Evolutionary conservation across 2,113 vertebrate genomes (phyloP), one percentile per base, ranked within the genome.

Genomic region (Alexandromys fortis): DNA sequence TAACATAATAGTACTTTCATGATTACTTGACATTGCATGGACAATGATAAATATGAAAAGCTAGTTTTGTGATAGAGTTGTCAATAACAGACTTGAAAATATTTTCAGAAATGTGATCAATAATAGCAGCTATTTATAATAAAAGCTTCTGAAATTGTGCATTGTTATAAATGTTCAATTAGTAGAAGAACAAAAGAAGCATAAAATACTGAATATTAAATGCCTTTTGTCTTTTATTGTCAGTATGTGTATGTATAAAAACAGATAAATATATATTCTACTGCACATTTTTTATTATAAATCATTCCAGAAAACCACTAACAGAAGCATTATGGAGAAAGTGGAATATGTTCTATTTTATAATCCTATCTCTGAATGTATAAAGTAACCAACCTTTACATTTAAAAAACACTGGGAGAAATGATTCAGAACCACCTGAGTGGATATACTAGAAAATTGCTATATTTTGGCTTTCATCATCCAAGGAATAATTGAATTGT

Each of bases 21-120:
- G 24, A 26, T 88, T 24, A 26, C 63, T 96, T 92, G 94, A 94
- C 91, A n/a, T n/a, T n/a, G n/a, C n/a, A 81, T 79, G 76, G 96
- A 89, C 88, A 95, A 77, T 86, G 58, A 94, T 93, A 97, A 94
- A 96, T 21, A 96, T 85, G 2, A 61, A 92, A 92, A 93, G 5
- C 21, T 91, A 28, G 19, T 22, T 92, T 26, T 77, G 47, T 94
- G 52, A 14, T 91, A 88, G 8, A 22, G 13, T 92, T 95, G 35
- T 72, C 10, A 96, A 17, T 77, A 94, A 95, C 10, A 33, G 1
- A n/a, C 3, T 94, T 96, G 12, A 85, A 95, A 73, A 77, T 9
- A 3, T 49, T 16, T 65, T 75, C 49, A 65, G 2, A 79, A 94
- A 92, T 28, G 42, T 70, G 67, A 89, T 76, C 55, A 77, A 94